phyloP scores from a whole-genome alignment of 2,113 vertebrate genomes.

The Oncorhynchus clarkii region DNA sequence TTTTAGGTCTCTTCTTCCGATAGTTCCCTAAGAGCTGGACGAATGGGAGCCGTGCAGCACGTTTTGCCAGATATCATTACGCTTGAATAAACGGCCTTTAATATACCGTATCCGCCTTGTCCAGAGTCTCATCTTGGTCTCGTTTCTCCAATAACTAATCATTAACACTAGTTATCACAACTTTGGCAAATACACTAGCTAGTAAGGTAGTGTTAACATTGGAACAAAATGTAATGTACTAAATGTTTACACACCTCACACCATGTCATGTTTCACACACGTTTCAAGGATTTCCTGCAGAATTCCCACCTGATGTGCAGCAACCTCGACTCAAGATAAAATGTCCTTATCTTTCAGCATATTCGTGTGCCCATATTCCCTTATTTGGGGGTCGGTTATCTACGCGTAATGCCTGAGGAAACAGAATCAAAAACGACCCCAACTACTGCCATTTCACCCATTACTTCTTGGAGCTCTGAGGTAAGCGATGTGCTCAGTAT shows the following conservation, averaged over 20 bases:
- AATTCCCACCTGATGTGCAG: not conserved
- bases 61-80: no score
- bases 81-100: no score
- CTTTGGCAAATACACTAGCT: no score
- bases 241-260: not conserved
- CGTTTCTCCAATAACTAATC: no score
- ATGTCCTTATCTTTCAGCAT: conserved; percentile 13
- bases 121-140: no score
- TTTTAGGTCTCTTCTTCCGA: no score
- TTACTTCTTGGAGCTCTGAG: conserved; percentile 23
- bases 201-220: no score
- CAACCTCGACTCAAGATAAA: not conserved
- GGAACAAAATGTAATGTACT: no score
- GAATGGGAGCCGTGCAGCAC: no score
- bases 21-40: no score
- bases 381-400: not conserved
- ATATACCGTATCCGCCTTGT: no score
- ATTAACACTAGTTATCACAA: no score
- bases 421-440: conserved; percentile 33
- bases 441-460: not conserved
- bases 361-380: not conserved
- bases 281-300: not conserved
- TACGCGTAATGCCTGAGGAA: not conserved
- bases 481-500: conserved; percentile 9
- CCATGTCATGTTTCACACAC: conserved; percentile 25